These are phyloP conservation scores for Globodera ellingtonae DNA, from an alignment of 1,140 invertebrate species.

Conservation along the genomic window DNA sequence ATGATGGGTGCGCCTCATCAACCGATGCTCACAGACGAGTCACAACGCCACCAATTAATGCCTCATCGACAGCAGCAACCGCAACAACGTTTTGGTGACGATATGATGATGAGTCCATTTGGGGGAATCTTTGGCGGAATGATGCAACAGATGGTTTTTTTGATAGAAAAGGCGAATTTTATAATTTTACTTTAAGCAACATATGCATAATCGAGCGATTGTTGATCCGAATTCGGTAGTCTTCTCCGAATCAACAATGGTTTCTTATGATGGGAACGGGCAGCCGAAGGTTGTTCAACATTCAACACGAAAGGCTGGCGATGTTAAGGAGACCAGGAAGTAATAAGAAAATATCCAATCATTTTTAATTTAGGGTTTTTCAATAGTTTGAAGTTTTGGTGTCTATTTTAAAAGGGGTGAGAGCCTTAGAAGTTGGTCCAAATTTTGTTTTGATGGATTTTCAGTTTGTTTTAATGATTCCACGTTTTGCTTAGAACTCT, in stretches of 20 bases:
- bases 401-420: no score
- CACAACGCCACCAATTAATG: background rate
- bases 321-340: conserved; percentile 59
- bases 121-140: conserved; percentile 52
- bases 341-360: conserved; percentile 10
- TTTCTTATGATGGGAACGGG: conserved; percentile 55
- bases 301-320: conserved; percentile 59
- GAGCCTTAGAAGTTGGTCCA: no score
- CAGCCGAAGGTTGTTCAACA: conserved; percentile 51
- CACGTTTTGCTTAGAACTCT: conserved; percentile 32
- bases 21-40: conserved; percentile 44
- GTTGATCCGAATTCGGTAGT: conserved; percentile 59
- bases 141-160: conserved; percentile 49
- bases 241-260: conserved; percentile 57
- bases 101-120: conserved; percentile 51
- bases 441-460: no score
- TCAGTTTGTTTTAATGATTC: no score
- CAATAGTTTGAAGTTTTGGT: no score
- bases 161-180: background rate
- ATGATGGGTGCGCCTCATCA: conserved; percentile 28
- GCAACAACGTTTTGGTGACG: background rate
- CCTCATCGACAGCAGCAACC: background rate
- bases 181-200: conserved; percentile 25
- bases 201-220: conserved; percentile 42
- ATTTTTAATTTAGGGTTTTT: conserved; percentile 13